Evolutionary conservation across 2,888 invertebrate genomes (phyloP), one percentile per base, ranked within the genome.

Genomic region (Nemotelus nigrinus): DNA sequence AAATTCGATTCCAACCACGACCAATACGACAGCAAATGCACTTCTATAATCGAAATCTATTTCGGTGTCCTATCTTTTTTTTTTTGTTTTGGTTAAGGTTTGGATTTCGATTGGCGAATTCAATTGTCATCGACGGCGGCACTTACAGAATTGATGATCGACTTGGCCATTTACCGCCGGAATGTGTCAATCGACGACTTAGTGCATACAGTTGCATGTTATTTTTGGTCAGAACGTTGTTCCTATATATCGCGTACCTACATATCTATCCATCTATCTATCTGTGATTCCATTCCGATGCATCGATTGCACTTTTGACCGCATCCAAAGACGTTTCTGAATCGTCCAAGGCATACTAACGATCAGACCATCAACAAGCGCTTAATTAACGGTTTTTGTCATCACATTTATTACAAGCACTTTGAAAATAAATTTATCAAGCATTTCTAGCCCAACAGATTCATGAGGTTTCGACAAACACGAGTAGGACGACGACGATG

Each of bases 61-160:
- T 25, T 25, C 25, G 25, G 25, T 25, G 25, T 25, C 25, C 25
- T 25, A 25, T 25, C 25, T 25, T 25, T 25, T 25, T 25, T 25
- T 25, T 25, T 25, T 25, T 39, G 43, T 70, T 53, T 48, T 2
- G 25, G n/a, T 63, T 58, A 45, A 7, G 58, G 60, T 45, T 74
- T 25, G 39, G 50, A 60, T 72, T 60, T 72, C 60, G 47, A 72
- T 60, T 74, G 48, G 48, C 70, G 43, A 47, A 43, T 76, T 65
- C 63, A 72, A 78, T 78, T 79, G 78, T 80, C 71, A 78, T 80
- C 78, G 78, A 80, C 74, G 78, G 76, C 78, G 70, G 70, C 67
- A 74, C 78, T 80, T 78, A 74, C 70, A 78, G 78, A 80, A 78
- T 78, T 74, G 67, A 67, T 78, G 67, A 67, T 76, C 67, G 70